Evolutionary conservation across 2,888 invertebrate genomes (phyloP), one percentile per base, ranked within the genome.

Genomic region (Eupithecia dodoneata): DNA sequence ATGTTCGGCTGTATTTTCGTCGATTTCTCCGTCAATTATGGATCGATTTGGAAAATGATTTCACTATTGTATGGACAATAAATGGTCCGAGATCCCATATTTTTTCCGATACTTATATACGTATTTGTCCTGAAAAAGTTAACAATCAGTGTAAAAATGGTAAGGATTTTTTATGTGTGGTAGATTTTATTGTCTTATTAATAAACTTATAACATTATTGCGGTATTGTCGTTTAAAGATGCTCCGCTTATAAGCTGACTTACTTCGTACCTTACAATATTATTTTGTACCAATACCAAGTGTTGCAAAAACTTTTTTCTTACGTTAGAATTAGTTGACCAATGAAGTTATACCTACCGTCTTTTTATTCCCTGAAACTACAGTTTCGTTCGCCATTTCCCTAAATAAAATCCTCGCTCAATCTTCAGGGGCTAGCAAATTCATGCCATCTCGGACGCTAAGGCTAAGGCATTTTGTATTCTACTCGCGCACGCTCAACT

Each of bases 361-460:
- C 18, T 9, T 63, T 18, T 63, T 63, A 63, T 63, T 63, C 30
- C 10, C 59, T 59, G 59, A 59, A 59, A 30, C 63, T 63, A 63
- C 4, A 30, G 18, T 30, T 0, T 30, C 30, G 63, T 70, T 6
- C 47, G 47, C 70, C 15, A 47, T 70, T 70, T 70, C 47, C 45
- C 47, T 47, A 13, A 12, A 70, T 70, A 70, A 70, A 70, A 45
- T 44, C 67, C 12, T 10, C 45, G 67, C 44, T 69, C 9, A 42
- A 69, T 47, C 47, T 70, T 70, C 47, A 2, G 47, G 13, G 70
- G 45, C 42, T 45, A 41, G 30, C 42, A 63, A 63, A 66, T 66
- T 15, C 66, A 42, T 66, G 66, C 66, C 63, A 30, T 63, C 15
- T 66, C 66, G 42, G 66, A 66, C 42, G 13, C n/a, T 45, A n/a